phyloP scores from a whole-genome alignment of 2,113 vertebrate genomes.

The Micronycteris hirsuta region DNA sequence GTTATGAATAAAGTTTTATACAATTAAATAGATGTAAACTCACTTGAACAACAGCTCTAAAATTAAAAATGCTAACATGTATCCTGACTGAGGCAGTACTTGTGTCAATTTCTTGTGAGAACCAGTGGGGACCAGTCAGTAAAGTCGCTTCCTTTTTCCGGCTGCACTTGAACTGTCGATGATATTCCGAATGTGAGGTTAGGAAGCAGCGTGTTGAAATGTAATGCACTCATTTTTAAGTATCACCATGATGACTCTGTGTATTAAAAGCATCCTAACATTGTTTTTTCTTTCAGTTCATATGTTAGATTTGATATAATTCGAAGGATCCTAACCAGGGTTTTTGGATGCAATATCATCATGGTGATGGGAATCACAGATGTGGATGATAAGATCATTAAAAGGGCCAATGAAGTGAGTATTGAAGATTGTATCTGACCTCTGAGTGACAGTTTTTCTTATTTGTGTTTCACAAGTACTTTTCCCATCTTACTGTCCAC shows the following conservation, averaged over 20 bases:
- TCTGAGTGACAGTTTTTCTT: fast-evolving
- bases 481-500: neutral
- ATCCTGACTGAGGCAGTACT: neutral
- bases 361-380: conserved; percentile 97
- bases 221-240: neutral
- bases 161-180: neutral
- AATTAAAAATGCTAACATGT: neutral
- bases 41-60: neutral
- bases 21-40: fast-evolving
- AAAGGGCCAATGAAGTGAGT: conserved; percentile 87
- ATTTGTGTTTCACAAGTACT: neutral
- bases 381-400: conserved; percentile 96
- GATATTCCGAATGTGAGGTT: neutral
- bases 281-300: conserved; percentile 82
- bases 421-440: fast-evolving
- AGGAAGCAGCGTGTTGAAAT: neutral
- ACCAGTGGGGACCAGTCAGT: neutral
- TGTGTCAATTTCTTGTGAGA: neutral
- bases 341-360: conserved; percentile 90
- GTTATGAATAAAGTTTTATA: neutral
- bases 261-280: neutral
- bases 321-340: conserved; percentile 87
- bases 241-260: neutral
- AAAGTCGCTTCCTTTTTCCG: neutral
- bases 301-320: conserved; percentile 96